These are phyloP conservation scores for Tetanocera ferruginea DNA, from an alignment of 2,888 invertebrate genomes.

Conservation along the genomic window DNA sequence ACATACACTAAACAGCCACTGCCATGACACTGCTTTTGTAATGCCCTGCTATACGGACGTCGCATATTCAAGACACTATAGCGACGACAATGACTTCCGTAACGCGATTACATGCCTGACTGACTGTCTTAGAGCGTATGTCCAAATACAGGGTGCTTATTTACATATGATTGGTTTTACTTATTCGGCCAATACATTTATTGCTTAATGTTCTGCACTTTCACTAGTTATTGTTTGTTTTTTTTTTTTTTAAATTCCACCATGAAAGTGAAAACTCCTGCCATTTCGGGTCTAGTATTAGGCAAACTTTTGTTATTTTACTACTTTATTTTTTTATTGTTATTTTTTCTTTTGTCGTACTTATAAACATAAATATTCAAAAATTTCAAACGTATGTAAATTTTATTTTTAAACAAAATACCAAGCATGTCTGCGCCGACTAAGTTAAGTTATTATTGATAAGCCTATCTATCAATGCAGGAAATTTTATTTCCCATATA, in stretches of 20 bases:
- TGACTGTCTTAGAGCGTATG: background rate
- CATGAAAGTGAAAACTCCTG: conserved; percentile 28
- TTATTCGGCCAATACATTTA: background rate
- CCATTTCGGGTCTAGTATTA: conserved; percentile 8
- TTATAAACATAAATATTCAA: background rate
- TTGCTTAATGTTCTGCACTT: background rate
- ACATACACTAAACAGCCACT: background rate
- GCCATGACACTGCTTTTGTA: background rate
- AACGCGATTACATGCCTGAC: background rate
- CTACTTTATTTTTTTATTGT: background rate
- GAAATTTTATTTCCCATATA: background rate
- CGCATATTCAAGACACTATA: background rate
- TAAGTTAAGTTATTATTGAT: background rate
- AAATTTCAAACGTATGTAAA: background rate
- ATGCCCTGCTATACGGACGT: background rate
- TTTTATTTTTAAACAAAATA: too few relatives aligned
- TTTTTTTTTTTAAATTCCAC: background rate
- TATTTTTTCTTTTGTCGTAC: background rate
- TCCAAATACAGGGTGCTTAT: conserved; percentile 32
- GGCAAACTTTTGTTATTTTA: background rate
- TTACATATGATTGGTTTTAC: conserved; percentile 13
- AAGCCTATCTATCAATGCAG: conserved; percentile 6
- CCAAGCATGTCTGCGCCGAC: too few relatives aligned
- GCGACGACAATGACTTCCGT: conserved; percentile 25
- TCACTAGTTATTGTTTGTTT: background rate